phyloP scores from a whole-genome alignment of 2,888 invertebrate species.

The Chaetogeoica ovagalla region DNA sequence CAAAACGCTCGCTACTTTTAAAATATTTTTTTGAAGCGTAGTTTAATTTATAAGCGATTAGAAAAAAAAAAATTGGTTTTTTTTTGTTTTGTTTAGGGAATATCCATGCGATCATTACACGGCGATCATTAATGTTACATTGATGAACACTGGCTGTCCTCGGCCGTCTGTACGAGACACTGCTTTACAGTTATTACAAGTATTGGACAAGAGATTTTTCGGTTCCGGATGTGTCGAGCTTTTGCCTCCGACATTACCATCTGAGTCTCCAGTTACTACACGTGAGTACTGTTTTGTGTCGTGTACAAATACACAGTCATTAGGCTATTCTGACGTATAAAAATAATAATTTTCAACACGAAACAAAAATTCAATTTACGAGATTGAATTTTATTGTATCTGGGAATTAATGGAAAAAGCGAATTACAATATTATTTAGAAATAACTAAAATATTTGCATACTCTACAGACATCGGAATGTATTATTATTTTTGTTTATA shows the following conservation, averaged over 20 bases:
- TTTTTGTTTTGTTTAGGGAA: constrained; percentile 67
- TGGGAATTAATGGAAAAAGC: too few relatives aligned
- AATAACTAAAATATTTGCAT: background rate
- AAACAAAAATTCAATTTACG: background rate
- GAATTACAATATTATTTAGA: too few relatives aligned
- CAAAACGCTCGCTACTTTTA: too few relatives aligned
- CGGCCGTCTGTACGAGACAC: constrained; percentile 89
- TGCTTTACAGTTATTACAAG: constrained; percentile 89
- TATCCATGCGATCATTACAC: constrained; percentile 98
- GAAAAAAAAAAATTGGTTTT: background rate
- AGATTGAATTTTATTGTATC: too few relatives aligned
- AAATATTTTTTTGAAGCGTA: too few relatives aligned
- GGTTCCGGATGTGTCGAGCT: constrained; percentile 70
- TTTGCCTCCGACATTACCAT: constrained; percentile 62
- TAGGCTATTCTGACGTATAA: background rate
- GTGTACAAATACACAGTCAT: background rate
- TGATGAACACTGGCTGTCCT: constrained; percentile 94
- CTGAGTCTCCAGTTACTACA: constrained; percentile 36
- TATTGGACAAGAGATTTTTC: constrained; percentile 93
- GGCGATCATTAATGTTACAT: constrained; percentile 94
- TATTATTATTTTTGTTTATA: background rate
- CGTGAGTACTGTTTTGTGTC: constrained; percentile 35
- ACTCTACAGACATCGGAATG: background rate
- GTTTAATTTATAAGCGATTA: background rate
- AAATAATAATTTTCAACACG: background rate